Evolutionary conservation across 1,140 invertebrate genomes (phyloP).

Genomic region (Solen grandis): DNA sequence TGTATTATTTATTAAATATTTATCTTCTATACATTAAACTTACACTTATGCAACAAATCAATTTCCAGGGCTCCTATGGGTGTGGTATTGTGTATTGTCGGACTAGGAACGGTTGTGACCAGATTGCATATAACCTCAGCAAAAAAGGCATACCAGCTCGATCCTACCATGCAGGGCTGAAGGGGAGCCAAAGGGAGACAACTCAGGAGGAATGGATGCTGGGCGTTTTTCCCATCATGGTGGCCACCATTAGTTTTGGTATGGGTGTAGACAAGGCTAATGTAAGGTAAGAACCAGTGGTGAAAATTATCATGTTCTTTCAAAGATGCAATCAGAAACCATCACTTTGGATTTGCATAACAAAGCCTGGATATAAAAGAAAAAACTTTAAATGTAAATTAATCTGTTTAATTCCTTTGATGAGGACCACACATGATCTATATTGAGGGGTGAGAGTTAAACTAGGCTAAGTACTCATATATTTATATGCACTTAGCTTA

Average conservation of each 20-base stretch:
- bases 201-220: slow-evolving; percentile 87
- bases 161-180: slow-evolving; percentile 86
- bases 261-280: slow-evolving; percentile 89
- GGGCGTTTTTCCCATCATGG: slow-evolving; percentile 84
- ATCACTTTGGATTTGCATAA: no score
- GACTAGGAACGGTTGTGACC: slow-evolving; percentile 85
- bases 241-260: slow-evolving; percentile 87
- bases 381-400: no score
- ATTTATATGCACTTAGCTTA: no score
- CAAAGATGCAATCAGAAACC: no score
- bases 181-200: slow-evolving; percentile 81
- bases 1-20: not conserved
- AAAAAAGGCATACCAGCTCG: slow-evolving; percentile 83
- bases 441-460: no score
- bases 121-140: slow-evolving; percentile 84
- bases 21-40: not conserved
- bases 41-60: not conserved
- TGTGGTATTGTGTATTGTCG: slow-evolving; percentile 89
- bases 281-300: slow-evolving; percentile 82
- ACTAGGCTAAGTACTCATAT: no score
- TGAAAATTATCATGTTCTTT: no score
- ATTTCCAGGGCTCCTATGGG: slow-evolving; percentile 67
- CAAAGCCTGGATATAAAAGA: no score
- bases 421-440: no score
- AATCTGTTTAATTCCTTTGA: no score